phyloP scores from a whole-genome alignment of 1,140 invertebrate species.

The Pantala flavescens region DNA sequence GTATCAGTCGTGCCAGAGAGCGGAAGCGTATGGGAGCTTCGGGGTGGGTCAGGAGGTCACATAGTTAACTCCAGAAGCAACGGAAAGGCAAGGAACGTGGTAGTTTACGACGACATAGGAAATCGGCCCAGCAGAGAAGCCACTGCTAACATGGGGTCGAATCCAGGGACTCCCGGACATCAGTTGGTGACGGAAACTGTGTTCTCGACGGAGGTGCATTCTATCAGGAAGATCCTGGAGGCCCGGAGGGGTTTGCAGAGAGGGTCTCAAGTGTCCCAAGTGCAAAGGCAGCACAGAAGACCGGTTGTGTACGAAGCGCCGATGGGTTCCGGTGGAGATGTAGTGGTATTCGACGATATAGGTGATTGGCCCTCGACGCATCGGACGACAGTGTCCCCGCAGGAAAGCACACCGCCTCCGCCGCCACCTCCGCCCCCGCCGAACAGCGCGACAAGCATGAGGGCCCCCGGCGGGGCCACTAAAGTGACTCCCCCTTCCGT shows the following conservation, averaged over 20 bases:
- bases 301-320: conserved; percentile 30
- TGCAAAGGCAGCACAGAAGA: conserved; percentile 28
- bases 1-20: conserved; percentile 23
- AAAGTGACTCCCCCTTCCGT: neutral
- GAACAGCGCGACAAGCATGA: neutral
- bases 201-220: conserved; percentile 51
- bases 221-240: conserved; percentile 37
- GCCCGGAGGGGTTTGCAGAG: neutral
- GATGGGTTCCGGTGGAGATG: conserved; percentile 46
- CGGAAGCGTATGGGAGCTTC: conserved; percentile 50
- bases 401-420: conserved; percentile 16
- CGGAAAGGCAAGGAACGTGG: conserved; percentile 2
- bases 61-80: neutral
- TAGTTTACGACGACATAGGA: conserved; percentile 12
- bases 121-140: neutral
- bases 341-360: conserved; percentile 69
- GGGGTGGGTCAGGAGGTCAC: conserved; percentile 26
- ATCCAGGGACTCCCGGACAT: conserved; percentile 34
- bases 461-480: neutral
- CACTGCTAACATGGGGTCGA: conserved; percentile 33
- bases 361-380: conserved; percentile 46
- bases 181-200: conserved; percentile 47
- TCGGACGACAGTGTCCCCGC: conserved; percentile 22
- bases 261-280: conserved; percentile 26
- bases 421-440: conserved; percentile 3